Base-by-base conservation (phyloP, 2,797 vertebrate species). In the Neosalanx taihuensis region DNA sequence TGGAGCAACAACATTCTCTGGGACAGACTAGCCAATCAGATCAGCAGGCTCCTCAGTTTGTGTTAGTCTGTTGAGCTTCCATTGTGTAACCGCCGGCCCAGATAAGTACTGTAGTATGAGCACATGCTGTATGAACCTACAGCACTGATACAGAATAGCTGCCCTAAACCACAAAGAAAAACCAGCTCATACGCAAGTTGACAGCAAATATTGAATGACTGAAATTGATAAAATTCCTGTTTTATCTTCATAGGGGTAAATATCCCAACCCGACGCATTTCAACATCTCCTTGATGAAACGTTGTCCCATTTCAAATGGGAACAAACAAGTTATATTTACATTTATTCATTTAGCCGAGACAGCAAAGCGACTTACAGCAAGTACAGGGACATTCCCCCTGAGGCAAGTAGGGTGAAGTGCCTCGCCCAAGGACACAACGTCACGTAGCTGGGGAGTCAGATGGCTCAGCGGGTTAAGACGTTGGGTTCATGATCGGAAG, bases 11-110 rank as follows among this genome's bases (percentile, higher is more conserved):
- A 64, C 20, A 29, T 67, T 64, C 31, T 67, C 72, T 35, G 30
- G 61, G 6, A 10, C 70, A 71, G n/a, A 60, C 46, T 46, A 20
- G 26, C 18, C 41, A n/a, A 35, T 64, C 18, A 35, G 15, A 79
- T 71, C 74, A 72, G 67, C 78, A 69, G 58, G 18, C 41, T 49
- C 23, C 20, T 35, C 33, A 35, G 35, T 20, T 23, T 41, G 37
- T 35, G 20, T 23, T 49, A 49, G 71, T 49, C 41, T 74, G 56
- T 64, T n/a, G 65, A 53, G 29, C 6, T 41, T 53, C 26, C 20
- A 51, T 82, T 89, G 76, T 76, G 82, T 61, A 86, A 86, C 67
- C 58, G 31, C 60, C 4, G 23, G 3, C 41, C 81, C 74, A 86
- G 84, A 81, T 70, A 46, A 46, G 41, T 13, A 9, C 9, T 46